A percentile compares a stretch with the other conserved stretches of the same genome.
These are phyloP conservation scores for Myripristis murdjan DNA, from an alignment of 2,797 vertebrate species.

Conservation along the genomic window DNA sequence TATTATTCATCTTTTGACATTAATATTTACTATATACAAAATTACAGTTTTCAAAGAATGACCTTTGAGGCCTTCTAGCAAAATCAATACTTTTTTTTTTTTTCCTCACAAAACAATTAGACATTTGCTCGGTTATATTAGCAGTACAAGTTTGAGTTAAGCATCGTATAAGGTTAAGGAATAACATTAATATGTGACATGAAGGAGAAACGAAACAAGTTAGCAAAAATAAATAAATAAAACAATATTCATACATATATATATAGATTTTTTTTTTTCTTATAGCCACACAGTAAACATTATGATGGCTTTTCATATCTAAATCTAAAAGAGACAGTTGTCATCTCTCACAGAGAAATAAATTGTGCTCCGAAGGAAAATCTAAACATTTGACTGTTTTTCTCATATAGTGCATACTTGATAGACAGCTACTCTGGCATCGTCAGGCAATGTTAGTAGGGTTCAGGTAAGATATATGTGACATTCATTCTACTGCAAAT, in stretches of 20 bases:
- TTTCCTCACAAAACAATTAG: slow-evolving; percentile 12
- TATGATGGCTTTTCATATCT: slow-evolving; percentile 25
- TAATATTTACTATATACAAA: slow-evolving; percentile 51
- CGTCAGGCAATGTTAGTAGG: slow-evolving; percentile 63
- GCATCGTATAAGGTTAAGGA: slow-evolving; percentile 24
- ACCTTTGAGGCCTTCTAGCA: background rate
- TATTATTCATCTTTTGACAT: slow-evolving; percentile 9
- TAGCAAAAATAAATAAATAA: slow-evolving; percentile 54
- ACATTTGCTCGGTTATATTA: slow-evolving; percentile 40
- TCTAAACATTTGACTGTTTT: slow-evolving; percentile 47
- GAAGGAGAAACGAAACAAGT: slow-evolving; percentile 28
- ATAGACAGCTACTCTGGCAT: slow-evolving; percentile 50
- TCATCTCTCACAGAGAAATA: slow-evolving; percentile 16
- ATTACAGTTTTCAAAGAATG: slow-evolving; percentile 1
- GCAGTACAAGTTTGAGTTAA: slow-evolving; percentile 42
- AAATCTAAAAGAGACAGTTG: slow-evolving; percentile 16
- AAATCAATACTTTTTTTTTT: slow-evolving; percentile 2
- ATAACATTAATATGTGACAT: slow-evolving; percentile 30
- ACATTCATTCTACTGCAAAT: slow-evolving; percentile 59
- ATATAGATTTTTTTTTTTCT: too few relatives aligned
- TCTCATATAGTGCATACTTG: slow-evolving; percentile 47
- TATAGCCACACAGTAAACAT: slow-evolving; percentile 11
- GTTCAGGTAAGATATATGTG: slow-evolving; percentile 48
- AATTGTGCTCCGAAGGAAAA: slow-evolving; percentile 64
- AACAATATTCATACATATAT: slow-evolving; percentile 10